A percentile compares a stretch with the other conserved stretches of the same genome.
These are phyloP conservation scores for Tamias sibiricus DNA, from an alignment of 2,113 vertebrate genomes.

Conservation along the genomic window DNA sequence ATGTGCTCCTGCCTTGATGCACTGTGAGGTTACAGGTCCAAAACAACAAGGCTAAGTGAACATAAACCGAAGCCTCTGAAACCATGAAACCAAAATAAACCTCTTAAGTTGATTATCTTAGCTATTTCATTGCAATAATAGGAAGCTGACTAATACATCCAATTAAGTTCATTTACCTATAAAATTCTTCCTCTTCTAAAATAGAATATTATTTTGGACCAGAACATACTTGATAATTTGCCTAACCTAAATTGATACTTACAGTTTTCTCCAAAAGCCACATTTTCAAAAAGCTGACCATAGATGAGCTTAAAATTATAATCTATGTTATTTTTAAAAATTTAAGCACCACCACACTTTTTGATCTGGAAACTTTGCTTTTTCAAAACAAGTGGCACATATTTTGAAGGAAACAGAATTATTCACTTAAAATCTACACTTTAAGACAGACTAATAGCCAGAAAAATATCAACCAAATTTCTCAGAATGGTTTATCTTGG, in stretches of 20 bases:
- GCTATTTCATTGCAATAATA: neutral
- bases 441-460: neutral
- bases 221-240: neutral
- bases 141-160: neutral
- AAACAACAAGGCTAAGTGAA: neutral
- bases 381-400: neutral
- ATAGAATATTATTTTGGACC: constrained; percentile 38
- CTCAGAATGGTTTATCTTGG: neutral
- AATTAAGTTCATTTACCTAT: neutral
- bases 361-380: neutral
- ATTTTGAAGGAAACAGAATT: constrained; percentile 23
- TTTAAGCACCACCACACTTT: neutral
- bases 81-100: neutral
- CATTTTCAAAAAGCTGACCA: neutral
- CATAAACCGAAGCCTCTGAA: neutral
- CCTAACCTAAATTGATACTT: neutral
- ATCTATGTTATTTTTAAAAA: neutral
- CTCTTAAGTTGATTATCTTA: neutral
- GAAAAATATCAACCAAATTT: neutral
- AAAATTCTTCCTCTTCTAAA: constrained; percentile 6
- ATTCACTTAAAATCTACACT: constrained; percentile 17
- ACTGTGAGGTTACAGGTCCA: neutral
- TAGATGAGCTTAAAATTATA: neutral
- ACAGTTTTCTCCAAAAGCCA: neutral
- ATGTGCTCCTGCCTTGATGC: neutral